Evolutionary conservation across 2,888 invertebrate genomes (phyloP), one percentile per base, ranked within the genome.

Genomic region (Drosophila demipolita): DNA sequence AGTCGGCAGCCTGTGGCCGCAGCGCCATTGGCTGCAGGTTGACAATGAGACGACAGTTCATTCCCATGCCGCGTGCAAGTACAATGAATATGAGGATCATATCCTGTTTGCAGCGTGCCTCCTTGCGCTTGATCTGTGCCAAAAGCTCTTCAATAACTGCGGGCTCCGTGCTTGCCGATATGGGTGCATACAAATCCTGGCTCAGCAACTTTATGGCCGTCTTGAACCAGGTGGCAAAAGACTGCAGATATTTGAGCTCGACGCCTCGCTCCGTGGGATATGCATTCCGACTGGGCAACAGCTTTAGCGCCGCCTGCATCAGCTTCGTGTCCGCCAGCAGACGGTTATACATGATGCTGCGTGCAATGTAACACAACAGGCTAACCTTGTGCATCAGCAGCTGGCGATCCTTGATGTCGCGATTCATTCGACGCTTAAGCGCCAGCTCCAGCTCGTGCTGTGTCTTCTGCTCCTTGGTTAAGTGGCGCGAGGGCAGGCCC

Each of bases 311-410:
- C 32, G 95, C 93, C 26, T 95, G 95, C 93, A 97, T 94, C 23
- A 97, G 91, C 50, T 94, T 94, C 58, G 95, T 94, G 80, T 95
- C 94, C 91, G 96, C 96, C 23, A 97, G 92, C 55, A 95, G 91
- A 49, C 93, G 91, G 92, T 97, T 97, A 0, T 98, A 94, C 90
- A 95, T 95, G 90, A 96, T 95, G 1, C 97, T 97, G 91, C 97
- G 96, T 0, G 96, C 95, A 33, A 99, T 92, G 94, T 97, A 96
- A 91, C 97, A 96, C 20, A 98, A 93, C 8, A 98, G 93, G 93
- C 97, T 96, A 15, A 96, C 96, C 95, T 98, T 98, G 91, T 99
- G 98, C 90, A 97, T 94, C 59, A 95, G 94, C 36, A 97, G 93
- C 93, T 98, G 97, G 86, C 96, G 95, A 85, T 96, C 96, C 93